Conservation (phyloP, 1,140 invertebrate species). For the Caerostris extrusa region DNA sequence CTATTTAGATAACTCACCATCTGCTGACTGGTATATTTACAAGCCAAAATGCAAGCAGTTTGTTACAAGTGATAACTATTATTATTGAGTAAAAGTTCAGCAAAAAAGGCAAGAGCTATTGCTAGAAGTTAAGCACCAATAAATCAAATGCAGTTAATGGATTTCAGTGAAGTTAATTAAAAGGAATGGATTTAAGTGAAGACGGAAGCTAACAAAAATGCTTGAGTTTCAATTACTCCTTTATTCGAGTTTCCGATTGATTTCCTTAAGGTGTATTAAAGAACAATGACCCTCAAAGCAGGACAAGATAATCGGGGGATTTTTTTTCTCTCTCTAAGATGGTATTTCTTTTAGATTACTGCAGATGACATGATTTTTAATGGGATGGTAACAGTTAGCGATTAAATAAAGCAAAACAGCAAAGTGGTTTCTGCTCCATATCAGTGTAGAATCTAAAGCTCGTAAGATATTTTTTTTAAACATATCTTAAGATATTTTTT, state of each 20-base stretch:
- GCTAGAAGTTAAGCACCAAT: constrained; percentile 22
- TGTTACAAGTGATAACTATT: background rate
- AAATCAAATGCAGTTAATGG: constrained; percentile 28
- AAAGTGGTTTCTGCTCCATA: background rate
- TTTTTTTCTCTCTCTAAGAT: background rate
- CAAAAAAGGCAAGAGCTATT: background rate
- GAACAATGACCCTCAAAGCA: constrained; percentile 32
- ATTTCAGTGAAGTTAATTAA: constrained; percentile 31
- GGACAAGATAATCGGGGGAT: constrained; percentile 1
- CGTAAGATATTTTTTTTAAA: background rate
- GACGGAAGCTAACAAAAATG: constrained; percentile 48
- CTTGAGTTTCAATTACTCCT: constrained; percentile 30
- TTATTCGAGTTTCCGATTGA: constrained; percentile 43
- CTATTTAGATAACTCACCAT: too few species aligned
- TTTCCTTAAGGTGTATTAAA: constrained; percentile 26
- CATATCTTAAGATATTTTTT: background rate
- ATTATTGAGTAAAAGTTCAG: background rate
- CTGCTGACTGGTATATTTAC: background rate
- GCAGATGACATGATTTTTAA: constrained; percentile 22
- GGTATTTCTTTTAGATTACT: constrained; percentile 35
- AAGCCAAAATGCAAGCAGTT: background rate
- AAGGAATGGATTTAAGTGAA: constrained; percentile 7
- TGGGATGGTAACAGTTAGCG: background rate
- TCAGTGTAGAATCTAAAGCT: background rate
- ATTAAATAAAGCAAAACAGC: constrained; percentile 22